Evolutionary conservation across 2,113 vertebrate species (phyloP).

Genomic region (Pterocles gutturalis): DNA sequence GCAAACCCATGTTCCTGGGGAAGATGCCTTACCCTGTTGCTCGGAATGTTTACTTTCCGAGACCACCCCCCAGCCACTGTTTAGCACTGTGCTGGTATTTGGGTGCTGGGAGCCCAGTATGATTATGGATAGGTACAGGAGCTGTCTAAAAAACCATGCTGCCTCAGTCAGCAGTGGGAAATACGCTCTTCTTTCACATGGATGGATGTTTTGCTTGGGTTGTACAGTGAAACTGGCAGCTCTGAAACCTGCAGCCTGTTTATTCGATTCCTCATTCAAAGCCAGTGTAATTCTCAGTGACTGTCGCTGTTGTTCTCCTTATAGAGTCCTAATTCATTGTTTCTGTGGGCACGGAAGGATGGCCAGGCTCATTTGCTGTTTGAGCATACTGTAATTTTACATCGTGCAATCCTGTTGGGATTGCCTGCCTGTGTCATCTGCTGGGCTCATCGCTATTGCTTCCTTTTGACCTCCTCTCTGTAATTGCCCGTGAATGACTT

Average conservation of each 20-base stretch:
- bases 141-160: background rate
- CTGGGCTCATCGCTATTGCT: constrained; percentile 29
- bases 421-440: constrained; percentile 37
- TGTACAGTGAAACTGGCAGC: background rate
- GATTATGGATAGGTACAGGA: background rate
- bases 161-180: background rate
- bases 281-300: background rate
- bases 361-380: background rate
- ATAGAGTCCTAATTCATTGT: constrained; percentile 6
- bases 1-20: accelerated
- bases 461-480: constrained; percentile 54
- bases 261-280: background rate
- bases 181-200: background rate
- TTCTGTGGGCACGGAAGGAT: constrained; percentile 19
- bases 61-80: accelerated
- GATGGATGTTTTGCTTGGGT: background rate
- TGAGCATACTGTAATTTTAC: constrained; percentile 32
- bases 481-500: constrained; percentile 35
- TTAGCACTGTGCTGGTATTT: background rate
- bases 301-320: constrained; percentile 4
- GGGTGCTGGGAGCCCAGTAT: background rate
- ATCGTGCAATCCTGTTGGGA: background rate
- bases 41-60: background rate
- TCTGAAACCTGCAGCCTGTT: constrained; percentile 38
- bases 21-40: background rate